Conservation (phyloP, 2,113 vertebrate species). For the Athene noctua region DNA sequence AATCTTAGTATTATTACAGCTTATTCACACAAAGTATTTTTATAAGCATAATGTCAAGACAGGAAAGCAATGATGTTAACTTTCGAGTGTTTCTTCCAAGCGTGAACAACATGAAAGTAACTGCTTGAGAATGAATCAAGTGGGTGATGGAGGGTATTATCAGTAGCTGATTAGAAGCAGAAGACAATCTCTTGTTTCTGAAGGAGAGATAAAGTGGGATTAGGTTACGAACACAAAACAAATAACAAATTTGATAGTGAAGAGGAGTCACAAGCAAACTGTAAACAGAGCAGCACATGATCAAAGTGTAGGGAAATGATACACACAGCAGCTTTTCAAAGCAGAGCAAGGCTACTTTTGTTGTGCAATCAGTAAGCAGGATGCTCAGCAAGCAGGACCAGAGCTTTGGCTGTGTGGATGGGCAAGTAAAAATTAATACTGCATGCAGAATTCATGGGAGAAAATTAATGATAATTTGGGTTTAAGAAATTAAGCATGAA, state of each 20-base stretch:
- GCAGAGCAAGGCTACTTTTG: not conserved
- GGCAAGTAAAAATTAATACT: not conserved
- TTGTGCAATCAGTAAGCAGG: not conserved
- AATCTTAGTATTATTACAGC: not conserved
- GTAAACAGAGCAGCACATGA: not conserved
- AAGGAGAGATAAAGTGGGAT: conserved; percentile 37
- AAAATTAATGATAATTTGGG: not conserved
- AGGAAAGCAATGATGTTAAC: not conserved
- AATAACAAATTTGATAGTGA: conserved; percentile 5
- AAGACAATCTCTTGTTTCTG: conserved; percentile 28
- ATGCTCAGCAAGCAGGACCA: not conserved
- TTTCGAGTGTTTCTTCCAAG: conserved; percentile 7
- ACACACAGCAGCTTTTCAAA: not conserved
- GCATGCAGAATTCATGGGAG: not conserved
- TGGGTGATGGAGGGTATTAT: conserved; percentile 3
- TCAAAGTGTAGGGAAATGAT: not conserved
- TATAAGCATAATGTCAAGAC: not conserved
- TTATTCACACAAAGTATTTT: not conserved
- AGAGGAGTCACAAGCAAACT: not conserved
- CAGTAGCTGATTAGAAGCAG: conserved; percentile 22
- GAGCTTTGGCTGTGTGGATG: not conserved
- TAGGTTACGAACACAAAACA: conserved; percentile 28
- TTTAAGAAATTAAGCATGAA: not conserved
- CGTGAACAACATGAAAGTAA: not conserved
- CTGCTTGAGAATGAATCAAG: conserved; percentile 27